These are phyloP conservation scores for Luscinia megarhynchos DNA, from an alignment of 2,797 vertebrate genomes.

Conservation along the genomic window DNA sequence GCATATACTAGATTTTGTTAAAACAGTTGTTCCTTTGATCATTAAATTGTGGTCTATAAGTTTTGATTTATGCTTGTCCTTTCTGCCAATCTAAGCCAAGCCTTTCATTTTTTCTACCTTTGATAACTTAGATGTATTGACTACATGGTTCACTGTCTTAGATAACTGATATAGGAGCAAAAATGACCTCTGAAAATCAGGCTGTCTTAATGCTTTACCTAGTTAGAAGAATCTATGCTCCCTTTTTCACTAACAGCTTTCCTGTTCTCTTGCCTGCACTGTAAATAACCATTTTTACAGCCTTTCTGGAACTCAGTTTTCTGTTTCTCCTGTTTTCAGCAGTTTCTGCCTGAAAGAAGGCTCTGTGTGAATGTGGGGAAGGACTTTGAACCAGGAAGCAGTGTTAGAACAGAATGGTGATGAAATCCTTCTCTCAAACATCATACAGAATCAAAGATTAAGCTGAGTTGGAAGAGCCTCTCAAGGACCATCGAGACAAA, in stretches of 20 bases:
- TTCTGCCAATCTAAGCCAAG: background rate
- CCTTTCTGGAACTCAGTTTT: background rate
- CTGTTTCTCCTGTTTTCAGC: background rate
- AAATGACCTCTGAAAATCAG: background rate
- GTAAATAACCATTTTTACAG: background rate
- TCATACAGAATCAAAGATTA: background rate
- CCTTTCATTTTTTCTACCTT: background rate
- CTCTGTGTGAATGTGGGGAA: accelerated
- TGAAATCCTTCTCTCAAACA: background rate
- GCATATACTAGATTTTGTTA: background rate
- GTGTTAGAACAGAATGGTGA: background rate
- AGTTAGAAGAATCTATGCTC: background rate
- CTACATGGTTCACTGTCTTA: background rate
- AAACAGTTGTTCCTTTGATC: background rate
- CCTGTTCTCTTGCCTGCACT: background rate
- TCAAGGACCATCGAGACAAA: accelerated
- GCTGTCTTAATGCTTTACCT: background rate
- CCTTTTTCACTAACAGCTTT: background rate
- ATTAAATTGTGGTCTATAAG: background rate
- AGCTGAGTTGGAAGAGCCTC: background rate
- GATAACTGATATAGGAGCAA: background rate
- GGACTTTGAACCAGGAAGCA: background rate
- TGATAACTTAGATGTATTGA: background rate
- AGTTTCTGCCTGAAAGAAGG: background rate
- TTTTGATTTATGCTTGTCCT: background rate